A percentile compares a stretch with the other conserved stretches of the same genome.
Evolutionary conservation across 2,113 vertebrate genomes (phyloP).

Genomic region (Phocoena phocoena): DNA sequence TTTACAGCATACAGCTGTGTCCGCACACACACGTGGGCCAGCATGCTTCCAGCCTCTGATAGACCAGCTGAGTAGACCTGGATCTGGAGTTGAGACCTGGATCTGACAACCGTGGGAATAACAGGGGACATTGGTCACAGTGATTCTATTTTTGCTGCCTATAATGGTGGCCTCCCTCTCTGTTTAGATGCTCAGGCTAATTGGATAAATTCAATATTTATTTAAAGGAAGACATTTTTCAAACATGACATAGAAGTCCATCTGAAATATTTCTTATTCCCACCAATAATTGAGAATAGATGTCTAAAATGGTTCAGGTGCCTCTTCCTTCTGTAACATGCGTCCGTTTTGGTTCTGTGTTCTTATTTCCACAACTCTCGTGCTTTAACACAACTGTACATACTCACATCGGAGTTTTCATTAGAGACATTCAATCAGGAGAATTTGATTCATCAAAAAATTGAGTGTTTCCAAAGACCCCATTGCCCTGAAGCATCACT

Average conservation of each 20-base stretch:
- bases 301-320: not conserved
- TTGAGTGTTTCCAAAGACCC: not conserved
- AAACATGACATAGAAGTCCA: not conserved
- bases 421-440: not conserved
- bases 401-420: not conserved
- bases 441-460: not conserved
- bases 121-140: not conserved
- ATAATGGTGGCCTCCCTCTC: not conserved
- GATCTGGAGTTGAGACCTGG: not conserved
- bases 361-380: not conserved
- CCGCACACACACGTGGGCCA: not conserved
- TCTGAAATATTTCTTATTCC: not conserved
- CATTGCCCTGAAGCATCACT: too few relatives aligned
- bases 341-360: not conserved
- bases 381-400: not conserved
- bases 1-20: not conserved
- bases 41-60: not conserved
- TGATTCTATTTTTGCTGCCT: not conserved
- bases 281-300: not conserved
- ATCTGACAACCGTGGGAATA: not conserved
- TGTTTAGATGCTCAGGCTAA: not conserved
- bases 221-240: not conserved
- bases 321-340: not conserved
- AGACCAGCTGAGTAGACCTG: not conserved
- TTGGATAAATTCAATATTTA: not conserved